phyloP scores from a whole-genome alignment of 2,888 invertebrate genomes.

The Nesidiocoris tenuis region DNA sequence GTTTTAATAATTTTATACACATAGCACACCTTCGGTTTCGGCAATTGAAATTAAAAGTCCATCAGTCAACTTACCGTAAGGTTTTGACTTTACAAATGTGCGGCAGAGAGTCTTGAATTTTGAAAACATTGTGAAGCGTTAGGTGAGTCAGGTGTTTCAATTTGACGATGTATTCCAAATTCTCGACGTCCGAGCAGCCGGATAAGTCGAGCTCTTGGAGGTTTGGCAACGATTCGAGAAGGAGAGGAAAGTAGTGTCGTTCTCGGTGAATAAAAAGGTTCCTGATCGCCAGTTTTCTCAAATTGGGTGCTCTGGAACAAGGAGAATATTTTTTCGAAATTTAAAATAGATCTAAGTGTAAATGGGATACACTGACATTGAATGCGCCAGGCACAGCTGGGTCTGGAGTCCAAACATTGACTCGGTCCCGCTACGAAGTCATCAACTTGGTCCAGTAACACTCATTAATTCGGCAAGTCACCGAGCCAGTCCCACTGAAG shows the following conservation, averaged over 20 bases:
- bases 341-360: too few species aligned
- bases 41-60: too few species aligned
- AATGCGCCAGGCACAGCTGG: too few species aligned
- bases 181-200: constrained; percentile 63
- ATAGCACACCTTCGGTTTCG: too few species aligned
- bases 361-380: too few species aligned
- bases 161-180: constrained; percentile 66
- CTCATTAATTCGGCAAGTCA: too few species aligned
- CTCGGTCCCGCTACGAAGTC: too few species aligned
- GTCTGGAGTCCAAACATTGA: too few species aligned
- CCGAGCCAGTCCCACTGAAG: too few species aligned
- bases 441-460: too few species aligned
- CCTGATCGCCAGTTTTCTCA: constrained; percentile 63
- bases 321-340: too few species aligned
- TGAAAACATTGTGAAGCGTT: constrained; percentile 77
- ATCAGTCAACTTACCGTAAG: constrained; percentile 56
- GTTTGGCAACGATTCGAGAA: constrained; percentile 62
- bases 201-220: constrained; percentile 73
- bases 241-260: constrained; percentile 54
- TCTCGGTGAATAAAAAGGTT: constrained; percentile 55
- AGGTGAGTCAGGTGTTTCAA: constrained; percentile 70
- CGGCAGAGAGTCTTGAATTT: constrained; percentile 59
- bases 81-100: constrained; percentile 57
- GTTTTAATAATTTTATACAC: too few species aligned
- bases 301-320: constrained; percentile 58